A percentile compares a stretch with the other conserved stretches of the same genome.
Evolutionary conservation across 2,797 vertebrate species (phyloP).

Genomic region (Graptemys geographica): DNA sequence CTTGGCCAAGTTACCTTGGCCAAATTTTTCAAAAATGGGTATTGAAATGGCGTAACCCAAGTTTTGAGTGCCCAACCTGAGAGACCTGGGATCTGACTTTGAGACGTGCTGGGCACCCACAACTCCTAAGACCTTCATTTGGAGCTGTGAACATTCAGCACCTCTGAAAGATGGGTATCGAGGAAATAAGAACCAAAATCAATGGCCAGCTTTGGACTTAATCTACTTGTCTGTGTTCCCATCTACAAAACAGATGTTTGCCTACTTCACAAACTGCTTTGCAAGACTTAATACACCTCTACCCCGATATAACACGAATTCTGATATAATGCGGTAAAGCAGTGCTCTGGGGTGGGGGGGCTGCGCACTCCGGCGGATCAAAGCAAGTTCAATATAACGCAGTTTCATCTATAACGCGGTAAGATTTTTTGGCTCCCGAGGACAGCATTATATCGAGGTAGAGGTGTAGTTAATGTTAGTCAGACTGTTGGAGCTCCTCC

Average conservation of each 20-base stretch:
- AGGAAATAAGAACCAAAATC: neutral
- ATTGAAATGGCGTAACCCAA: neutral
- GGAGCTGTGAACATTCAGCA: neutral
- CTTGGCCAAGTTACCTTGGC: neutral
- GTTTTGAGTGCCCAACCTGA: neutral
- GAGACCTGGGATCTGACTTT: neutral
- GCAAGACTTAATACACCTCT: neutral
- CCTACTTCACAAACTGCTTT: neutral
- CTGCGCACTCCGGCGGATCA: too few species aligned
- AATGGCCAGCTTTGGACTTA: neutral
- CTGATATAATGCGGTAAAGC: too few species aligned
- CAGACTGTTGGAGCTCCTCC: neutral
- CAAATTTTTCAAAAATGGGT: neutral
- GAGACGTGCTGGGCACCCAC: neutral
- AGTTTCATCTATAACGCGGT: too few species aligned
- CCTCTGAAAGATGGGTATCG: neutral
- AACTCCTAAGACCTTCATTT: neutral
- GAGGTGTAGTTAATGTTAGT: neutral
- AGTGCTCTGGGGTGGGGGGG: too few species aligned
- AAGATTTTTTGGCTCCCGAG: too few species aligned
- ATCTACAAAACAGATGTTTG: neutral
- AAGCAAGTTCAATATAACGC: too few species aligned
- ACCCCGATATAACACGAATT: too few species aligned
- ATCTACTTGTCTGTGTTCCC: neutral
- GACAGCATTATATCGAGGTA: too few species aligned